Base-by-base conservation (phyloP, 2,888 invertebrate species). In the Polyommatus icarus region DNA sequence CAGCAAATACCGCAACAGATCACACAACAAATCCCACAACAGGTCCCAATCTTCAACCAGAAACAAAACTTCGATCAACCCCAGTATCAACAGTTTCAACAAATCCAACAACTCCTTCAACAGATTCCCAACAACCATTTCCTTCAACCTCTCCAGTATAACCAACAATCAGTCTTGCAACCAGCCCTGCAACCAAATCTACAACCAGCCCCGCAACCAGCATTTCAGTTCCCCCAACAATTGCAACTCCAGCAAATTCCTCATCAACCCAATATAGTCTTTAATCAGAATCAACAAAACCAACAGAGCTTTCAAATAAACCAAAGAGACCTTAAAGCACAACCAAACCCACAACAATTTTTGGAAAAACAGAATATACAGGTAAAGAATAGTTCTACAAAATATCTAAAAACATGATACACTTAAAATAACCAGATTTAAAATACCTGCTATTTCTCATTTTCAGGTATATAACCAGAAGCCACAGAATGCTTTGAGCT, bases 401-500 rank as follows among this genome's bases (percentile, higher is more conserved):
- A 3, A 24, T 2, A 61, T 61, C 15, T 50, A 15, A 15, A 50
- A 40, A 40, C 8, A 7, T 36, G 8, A 8, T 1, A 8, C 40
- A 40, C 10, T 40, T 10, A 0, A 40, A 1, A 40, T 10, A 40
- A 8, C 8, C 10, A 36, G 8, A 40, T 40, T 40, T 8, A 40
- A 40, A 40, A 40, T 1, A 40, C 40, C 40, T 40, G 40, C 2
- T 8, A 10, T 40, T 10, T 40, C 40, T 40, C 2, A 79, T 24
- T 89, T 89, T 50, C 88, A 92, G 92, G 85, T 83, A 29, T 84
- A 85, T 78, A 85, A 86, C 76, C 79, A 81, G 8, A 88, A 89
- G 78, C 84, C 85, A 7, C 89, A 87, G 80, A 88, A 88, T 29
- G 90, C 92, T 1, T 82, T 89, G 2, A 93, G 91, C 83, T 93